These are phyloP conservation scores for Pangasius sanitwongsei DNA, from an alignment of 2,797 vertebrate species.

Conservation along the genomic window DNA sequence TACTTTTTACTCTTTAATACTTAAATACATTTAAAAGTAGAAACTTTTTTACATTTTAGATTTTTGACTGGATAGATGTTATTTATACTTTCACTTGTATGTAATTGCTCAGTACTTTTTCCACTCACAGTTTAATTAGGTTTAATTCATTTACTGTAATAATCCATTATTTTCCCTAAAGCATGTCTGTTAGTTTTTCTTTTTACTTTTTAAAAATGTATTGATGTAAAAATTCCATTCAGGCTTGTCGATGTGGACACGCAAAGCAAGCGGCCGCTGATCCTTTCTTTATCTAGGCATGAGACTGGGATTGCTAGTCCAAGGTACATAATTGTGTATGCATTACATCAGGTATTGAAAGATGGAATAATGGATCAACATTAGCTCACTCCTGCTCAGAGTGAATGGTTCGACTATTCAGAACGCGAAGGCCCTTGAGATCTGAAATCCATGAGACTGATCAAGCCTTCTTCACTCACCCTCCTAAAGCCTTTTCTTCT, in stretches of 20 bases:
- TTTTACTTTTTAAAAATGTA: no score
- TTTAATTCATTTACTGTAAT: background rate
- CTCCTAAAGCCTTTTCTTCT: slow-evolving; percentile 2
- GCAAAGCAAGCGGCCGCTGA: background rate
- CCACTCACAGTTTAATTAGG: background rate
- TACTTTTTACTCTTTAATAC: background rate
- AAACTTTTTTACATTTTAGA: background rate
- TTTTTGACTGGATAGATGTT: background rate
- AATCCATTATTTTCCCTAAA: background rate
- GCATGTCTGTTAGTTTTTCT: background rate
- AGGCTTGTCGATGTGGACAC: background rate
- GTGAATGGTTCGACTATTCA: background rate
- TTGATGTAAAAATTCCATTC: background rate
- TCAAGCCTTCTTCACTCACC: background rate
- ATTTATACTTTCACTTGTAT: no score
- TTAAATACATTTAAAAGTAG: background rate
- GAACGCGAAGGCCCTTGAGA: background rate
- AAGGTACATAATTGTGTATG: background rate
- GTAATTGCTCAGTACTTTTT: background rate
- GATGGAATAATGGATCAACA: background rate
- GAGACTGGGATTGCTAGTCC: background rate
- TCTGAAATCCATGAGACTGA: background rate
- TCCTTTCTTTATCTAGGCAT: background rate
- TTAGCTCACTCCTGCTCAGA: background rate
- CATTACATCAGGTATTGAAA: background rate